phyloP scores from a whole-genome alignment of 2,797 vertebrate genomes.

The Malacoraja senta region DNA sequence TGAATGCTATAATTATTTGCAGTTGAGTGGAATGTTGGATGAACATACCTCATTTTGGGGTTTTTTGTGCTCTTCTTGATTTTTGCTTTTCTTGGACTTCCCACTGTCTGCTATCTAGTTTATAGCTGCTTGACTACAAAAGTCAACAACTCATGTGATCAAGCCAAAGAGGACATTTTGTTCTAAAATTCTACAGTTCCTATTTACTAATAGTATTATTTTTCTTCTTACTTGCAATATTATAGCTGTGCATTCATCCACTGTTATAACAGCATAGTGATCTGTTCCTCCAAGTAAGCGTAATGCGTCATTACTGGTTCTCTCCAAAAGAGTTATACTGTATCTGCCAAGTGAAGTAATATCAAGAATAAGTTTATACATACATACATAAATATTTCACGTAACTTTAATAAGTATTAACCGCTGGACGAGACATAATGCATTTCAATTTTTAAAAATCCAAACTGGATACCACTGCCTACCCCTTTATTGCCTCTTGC shows the following conservation, averaged over 20 bases:
- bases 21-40: too few species aligned
- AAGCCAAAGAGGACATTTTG: background rate
- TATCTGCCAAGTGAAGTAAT: constrained; percentile 58
- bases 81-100: background rate
- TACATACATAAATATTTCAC: background rate
- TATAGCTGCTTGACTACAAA: background rate
- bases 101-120: background rate
- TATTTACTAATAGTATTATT: background rate
- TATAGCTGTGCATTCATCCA: constrained; percentile 75
- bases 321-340: constrained; percentile 75
- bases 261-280: constrained; percentile 69
- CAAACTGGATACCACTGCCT: background rate
- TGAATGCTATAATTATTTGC: too few species aligned
- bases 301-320: constrained; percentile 63
- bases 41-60: background rate
- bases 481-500: background rate
- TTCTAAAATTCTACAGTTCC: background rate
- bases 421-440: background rate
- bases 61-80: background rate
- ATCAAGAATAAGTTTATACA: background rate
- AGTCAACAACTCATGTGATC: background rate
- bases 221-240: constrained; percentile 73
- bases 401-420: background rate
- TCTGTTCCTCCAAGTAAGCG: constrained; percentile 66
- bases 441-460: background rate